These are phyloP conservation scores for Drosophila persimilis DNA, from an alignment of 1,140 invertebrate genomes.

Conservation along the genomic window DNA sequence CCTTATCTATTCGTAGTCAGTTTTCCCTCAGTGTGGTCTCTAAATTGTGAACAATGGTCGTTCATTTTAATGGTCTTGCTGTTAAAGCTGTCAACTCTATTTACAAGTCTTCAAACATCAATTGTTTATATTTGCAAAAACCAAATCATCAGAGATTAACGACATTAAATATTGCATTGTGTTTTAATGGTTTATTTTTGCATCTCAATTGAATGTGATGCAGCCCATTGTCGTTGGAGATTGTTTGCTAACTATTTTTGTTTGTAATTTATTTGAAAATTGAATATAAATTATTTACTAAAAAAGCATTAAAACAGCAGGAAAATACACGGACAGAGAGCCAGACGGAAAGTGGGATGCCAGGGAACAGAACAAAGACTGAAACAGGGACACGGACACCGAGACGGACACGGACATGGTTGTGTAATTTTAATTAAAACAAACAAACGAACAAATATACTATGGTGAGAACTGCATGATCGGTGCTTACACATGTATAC, in stretches of 20 bases:
- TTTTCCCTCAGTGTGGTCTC: too few relatives aligned
- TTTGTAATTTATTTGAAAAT: constrained; percentile 75
- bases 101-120: constrained; percentile 3
- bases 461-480: constrained; percentile 29
- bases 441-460: constrained; percentile 52
- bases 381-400: constrained; percentile 27
- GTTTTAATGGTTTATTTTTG: constrained; percentile 18
- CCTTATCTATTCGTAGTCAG: too few relatives aligned
- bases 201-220: background rate
- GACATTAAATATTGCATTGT: constrained; percentile 19
- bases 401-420: constrained; percentile 17
- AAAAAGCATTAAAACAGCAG: constrained; percentile 48
- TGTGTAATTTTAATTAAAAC: constrained; percentile 74
- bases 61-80: too few relatives aligned
- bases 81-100: constrained; percentile 16
- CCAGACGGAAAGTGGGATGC: background rate
- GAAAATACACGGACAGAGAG: constrained; percentile 14
- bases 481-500: constrained; percentile 13
- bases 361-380: constrained; percentile 13
- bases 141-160: constrained; percentile 20
- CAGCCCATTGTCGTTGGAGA: constrained; percentile 22
- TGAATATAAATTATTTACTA: constrained; percentile 75
- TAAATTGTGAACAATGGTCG: too few relatives aligned
- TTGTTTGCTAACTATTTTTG: constrained; percentile 61
- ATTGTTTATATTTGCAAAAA: constrained; percentile 9